phyloP scores from a whole-genome alignment of 2,797 vertebrate species.

The Huso huso region DNA sequence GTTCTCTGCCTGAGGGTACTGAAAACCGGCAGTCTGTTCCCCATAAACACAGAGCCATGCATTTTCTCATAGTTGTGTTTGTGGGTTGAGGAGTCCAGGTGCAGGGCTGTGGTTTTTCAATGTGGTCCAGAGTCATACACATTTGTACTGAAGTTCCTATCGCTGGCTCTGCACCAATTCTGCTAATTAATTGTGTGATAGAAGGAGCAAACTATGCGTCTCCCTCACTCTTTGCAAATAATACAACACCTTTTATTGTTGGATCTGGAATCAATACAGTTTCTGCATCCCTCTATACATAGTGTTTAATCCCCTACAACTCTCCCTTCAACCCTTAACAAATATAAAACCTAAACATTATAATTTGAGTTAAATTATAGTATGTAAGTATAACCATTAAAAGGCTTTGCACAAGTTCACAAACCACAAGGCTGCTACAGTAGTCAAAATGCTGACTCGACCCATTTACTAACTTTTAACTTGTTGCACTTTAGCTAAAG shows the following conservation, averaged over 20 bases:
- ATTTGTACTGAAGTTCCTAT: not conserved
- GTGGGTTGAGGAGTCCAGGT: not conserved
- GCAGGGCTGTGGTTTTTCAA: not conserved
- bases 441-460: not conserved
- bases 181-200: not conserved
- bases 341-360: not conserved
- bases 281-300: too few species aligned
- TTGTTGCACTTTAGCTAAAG: too few species aligned
- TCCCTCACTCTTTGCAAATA: not conserved
- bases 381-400: not conserved
- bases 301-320: too few species aligned
- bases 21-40: not conserved
- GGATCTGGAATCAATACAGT: not conserved
- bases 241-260: not conserved
- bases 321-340: too few species aligned
- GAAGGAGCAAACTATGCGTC: constrained; percentile 4
- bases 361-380: not conserved
- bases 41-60: not conserved
- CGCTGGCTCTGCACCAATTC: not conserved
- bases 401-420: not conserved
- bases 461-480: too few species aligned
- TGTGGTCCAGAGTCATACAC: constrained; percentile 5
- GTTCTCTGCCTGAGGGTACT: not conserved
- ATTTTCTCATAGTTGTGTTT: constrained; percentile 4
- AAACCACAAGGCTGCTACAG: not conserved